These are phyloP conservation scores for Phlogophora meticulosa DNA, from an alignment of 2,888 invertebrate species.

Conservation along the genomic window DNA sequence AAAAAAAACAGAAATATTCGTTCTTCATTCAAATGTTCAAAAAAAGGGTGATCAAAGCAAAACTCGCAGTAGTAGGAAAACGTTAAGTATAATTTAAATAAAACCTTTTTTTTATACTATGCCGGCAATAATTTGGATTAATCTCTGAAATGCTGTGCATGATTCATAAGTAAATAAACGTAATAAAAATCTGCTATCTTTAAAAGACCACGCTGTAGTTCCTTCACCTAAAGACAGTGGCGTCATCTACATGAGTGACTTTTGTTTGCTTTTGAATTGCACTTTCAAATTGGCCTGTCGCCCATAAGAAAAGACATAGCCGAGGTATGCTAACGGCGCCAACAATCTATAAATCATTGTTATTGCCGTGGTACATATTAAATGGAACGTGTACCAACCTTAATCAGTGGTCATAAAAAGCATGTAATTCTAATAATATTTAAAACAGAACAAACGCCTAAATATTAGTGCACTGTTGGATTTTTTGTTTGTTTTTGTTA, in stretches of 20 bases:
- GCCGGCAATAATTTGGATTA: too few relatives aligned
- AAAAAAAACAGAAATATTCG: too few relatives aligned
- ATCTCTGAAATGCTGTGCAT: too few relatives aligned
- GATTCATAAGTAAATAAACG: too few relatives aligned
- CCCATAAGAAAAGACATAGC: conserved; percentile 59
- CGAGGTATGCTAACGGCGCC: conserved; percentile 41
- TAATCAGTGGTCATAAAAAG: conserved; percentile 31
- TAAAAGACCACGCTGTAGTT: conserved; percentile 35
- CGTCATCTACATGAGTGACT: conserved; percentile 41
- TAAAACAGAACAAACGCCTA: conserved; percentile 7
- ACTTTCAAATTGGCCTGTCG: conserved; percentile 67
- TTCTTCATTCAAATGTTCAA: too few relatives aligned
- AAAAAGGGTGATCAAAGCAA: too few relatives aligned
- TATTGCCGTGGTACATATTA: conserved; percentile 28
- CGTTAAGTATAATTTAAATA: too few relatives aligned
- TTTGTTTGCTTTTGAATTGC: conserved; percentile 66
- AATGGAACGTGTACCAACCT: not conserved
- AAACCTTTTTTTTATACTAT: too few relatives aligned
- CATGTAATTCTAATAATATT: conserved; percentile 16
- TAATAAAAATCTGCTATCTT: not conserved
- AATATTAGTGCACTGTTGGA: too few relatives aligned
- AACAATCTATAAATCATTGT: conserved; percentile 49
- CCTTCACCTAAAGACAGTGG: conserved; percentile 25
- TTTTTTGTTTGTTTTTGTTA: too few relatives aligned
- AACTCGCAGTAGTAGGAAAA: too few relatives aligned